Percentiles rank a stretch among this genome's conserved stretches.
Evolutionary conservation across 2,888 invertebrate species (phyloP).

Genomic region (Aquatica leii): DNA sequence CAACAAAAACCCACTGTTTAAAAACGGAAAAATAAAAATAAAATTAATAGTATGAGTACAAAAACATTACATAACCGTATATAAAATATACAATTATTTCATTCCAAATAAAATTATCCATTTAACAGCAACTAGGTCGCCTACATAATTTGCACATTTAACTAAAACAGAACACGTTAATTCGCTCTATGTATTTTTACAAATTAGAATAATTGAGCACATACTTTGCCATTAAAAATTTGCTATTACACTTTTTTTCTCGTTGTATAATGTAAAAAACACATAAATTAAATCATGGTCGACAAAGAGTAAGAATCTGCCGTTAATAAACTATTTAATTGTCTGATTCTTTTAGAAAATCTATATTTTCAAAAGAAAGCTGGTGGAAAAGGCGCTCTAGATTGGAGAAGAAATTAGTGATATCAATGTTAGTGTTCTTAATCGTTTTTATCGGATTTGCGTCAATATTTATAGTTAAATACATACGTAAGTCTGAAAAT

Average conservation of each 20-base stretch:
- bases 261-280: background rate
- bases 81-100: too few species aligned
- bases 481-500: constrained; percentile 9
- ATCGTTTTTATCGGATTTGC: constrained; percentile 8
- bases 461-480: constrained; percentile 4
- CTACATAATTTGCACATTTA: constrained; percentile 13
- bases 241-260: background rate
- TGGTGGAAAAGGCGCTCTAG: constrained; percentile 14
- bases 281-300: background rate
- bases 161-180: background rate
- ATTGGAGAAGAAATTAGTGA: constrained; percentile 16
- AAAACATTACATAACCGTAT: too few species aligned
- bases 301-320: background rate
- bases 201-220: constrained; percentile 20
- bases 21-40: too few species aligned
- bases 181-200: constrained; percentile 11
- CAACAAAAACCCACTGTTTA: too few species aligned
- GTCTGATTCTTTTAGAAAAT: background rate
- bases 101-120: background rate
- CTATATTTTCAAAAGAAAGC: background rate
- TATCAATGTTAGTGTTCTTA: background rate
- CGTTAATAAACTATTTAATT: background rate
- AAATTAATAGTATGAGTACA: too few species aligned
- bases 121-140: constrained; percentile 1
- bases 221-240: background rate